Evolutionary conservation across 2,888 invertebrate genomes (phyloP).

Genomic region (Spisula subtruncata): DNA sequence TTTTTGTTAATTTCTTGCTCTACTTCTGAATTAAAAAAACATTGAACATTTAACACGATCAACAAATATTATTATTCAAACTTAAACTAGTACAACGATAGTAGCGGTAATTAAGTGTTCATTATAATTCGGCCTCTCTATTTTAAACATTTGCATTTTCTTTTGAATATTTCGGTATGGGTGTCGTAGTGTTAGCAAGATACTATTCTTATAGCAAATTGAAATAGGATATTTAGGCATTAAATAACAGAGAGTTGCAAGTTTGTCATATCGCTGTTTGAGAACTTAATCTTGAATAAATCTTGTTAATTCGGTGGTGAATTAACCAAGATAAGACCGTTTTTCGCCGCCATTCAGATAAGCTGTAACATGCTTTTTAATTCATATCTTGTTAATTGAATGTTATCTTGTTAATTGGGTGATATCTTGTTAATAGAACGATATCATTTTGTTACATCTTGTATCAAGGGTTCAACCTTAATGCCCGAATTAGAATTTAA

Average conservation of each 20-base stretch:
- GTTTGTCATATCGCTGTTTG: background rate
- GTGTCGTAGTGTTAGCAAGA: background rate
- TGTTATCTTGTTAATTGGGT: background rate
- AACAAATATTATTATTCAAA: background rate
- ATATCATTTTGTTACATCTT: background rate
- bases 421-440: background rate
- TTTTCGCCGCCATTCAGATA: background rate
- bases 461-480: background rate
- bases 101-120: background rate
- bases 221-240: background rate
- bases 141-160: background rate
- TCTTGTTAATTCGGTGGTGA: background rate
- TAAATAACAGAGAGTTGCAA: constrained; percentile 1
- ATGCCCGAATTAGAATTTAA: background rate
- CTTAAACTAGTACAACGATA: background rate
- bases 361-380: background rate
- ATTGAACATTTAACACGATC: background rate
- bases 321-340: background rate
- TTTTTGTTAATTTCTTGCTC: background rate
- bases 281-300: background rate
- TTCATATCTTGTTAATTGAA: background rate
- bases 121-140: background rate
- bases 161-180: background rate
- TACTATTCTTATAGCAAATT: constrained; percentile 15
- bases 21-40: background rate